A percentile compares a stretch with the other conserved stretches of the same genome.
These are phyloP conservation scores for Lytechinus variegatus DNA, from an alignment of 35 echinoderm and acorn worm species.

Conservation along the genomic window DNA sequence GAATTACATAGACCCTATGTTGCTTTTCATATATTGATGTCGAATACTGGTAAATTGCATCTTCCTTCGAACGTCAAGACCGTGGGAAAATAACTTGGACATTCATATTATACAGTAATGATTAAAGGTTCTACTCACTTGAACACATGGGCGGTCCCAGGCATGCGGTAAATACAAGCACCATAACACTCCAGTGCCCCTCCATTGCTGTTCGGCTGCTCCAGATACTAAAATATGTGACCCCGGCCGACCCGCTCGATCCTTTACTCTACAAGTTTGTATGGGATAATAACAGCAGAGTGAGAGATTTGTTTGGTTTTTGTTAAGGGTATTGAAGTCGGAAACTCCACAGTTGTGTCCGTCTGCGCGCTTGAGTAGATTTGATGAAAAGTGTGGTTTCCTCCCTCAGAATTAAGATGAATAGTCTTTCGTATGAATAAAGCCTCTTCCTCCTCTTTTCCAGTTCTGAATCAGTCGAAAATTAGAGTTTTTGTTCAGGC, in stretches of 20 bases:
- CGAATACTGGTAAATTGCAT: background rate
- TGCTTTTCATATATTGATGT: too few relatives aligned
- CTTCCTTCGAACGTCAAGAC: background rate
- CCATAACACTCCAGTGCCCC: background rate
- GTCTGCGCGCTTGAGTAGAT: background rate
- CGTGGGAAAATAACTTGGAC: background rate
- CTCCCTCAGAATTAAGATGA: background rate
- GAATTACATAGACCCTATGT: too few relatives aligned
- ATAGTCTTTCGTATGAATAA: background rate
- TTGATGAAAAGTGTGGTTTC: background rate
- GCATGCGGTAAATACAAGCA: background rate
- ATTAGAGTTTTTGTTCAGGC: background rate
- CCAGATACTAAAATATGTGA: background rate
- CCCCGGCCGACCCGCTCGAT: background rate
- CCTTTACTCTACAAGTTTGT: background rate
- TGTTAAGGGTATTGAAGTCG: background rate
- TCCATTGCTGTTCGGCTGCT: background rate
- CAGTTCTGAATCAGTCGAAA: background rate
- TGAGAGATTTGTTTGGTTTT: slow-evolving; percentile 9
- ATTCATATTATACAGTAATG: background rate
- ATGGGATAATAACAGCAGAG: background rate
- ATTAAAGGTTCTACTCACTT: background rate
- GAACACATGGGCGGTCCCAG: background rate
- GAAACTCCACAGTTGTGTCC: background rate
- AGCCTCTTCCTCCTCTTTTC: background rate